Evolutionary conservation across 2,113 vertebrate genomes (phyloP).

Genomic region (Brachyhypopomus occidentalis): DNA sequence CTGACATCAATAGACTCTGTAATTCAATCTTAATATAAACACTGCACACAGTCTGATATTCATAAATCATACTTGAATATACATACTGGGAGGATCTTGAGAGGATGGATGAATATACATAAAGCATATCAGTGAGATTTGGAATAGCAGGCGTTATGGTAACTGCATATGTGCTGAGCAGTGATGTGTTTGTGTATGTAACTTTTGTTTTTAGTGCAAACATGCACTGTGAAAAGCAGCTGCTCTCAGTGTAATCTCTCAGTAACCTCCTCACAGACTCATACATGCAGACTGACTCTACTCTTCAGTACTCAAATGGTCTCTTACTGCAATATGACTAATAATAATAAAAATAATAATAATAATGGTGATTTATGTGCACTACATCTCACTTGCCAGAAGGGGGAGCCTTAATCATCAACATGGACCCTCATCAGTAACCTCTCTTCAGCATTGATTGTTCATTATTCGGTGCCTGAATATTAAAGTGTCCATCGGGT

Average conservation of each 20-base stretch:
- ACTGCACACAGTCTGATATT: neutral
- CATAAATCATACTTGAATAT: too few relatives aligned
- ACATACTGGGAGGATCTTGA: too few relatives aligned
- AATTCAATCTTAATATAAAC: neutral
- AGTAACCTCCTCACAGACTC: neutral
- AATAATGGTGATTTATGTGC: neutral
- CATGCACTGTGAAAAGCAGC: too few relatives aligned
- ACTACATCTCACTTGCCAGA: conserved; percentile 15
- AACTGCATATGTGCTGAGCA: too few relatives aligned
- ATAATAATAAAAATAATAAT: conserved; percentile 11
- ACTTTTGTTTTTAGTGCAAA: too few relatives aligned
- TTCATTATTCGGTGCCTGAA: conserved; percentile 47
- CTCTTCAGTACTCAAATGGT: conserved; percentile 17
- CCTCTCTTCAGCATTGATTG: conserved; percentile 38
- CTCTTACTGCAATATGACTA: conserved; percentile 29
- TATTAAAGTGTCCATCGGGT: conserved; percentile 51
- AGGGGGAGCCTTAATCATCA: conserved; percentile 25
- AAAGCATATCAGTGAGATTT: too few relatives aligned
- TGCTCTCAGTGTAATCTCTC: too few relatives aligned
- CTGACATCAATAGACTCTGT: neutral
- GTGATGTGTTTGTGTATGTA: too few relatives aligned
- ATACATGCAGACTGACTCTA: conserved; percentile 11
- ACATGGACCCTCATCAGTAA: conserved; percentile 3
- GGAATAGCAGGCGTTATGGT: too few relatives aligned
- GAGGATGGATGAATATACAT: too few relatives aligned